Conservation (phyloP, 1,140 invertebrate species). For the Rhynchophorus ferrugineus region DNA sequence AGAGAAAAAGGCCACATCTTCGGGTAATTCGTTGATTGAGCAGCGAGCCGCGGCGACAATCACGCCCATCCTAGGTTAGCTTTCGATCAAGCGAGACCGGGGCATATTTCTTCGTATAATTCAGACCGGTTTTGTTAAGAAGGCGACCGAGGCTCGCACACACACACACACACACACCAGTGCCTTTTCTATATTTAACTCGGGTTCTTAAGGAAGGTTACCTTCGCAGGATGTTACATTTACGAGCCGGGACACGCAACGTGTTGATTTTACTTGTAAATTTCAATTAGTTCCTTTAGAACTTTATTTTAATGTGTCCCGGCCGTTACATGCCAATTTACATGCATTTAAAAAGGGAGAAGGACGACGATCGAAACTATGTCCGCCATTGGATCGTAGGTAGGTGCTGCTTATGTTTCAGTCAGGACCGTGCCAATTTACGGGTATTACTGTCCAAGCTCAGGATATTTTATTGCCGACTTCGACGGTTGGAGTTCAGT, state of each 20-base stretch:
- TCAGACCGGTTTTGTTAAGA: conserved; percentile 10
- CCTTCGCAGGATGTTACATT: conserved; percentile 6
- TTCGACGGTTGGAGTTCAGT: too few relatives aligned
- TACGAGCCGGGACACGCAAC: conserved; percentile 11
- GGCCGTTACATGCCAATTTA: background rate
- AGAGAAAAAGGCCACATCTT: background rate
- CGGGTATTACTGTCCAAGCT: too few relatives aligned
- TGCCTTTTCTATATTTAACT: conserved; percentile 12
- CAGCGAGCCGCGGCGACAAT: background rate
- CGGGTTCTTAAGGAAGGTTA: conserved; percentile 10
- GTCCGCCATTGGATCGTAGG: too few relatives aligned
- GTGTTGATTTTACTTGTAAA: conserved; percentile 23
- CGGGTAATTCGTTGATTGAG: background rate
- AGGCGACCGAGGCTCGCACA: background rate
- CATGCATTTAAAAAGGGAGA: background rate
- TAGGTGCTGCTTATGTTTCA: too few relatives aligned
- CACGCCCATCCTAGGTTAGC: background rate
- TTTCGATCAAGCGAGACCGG: background rate
- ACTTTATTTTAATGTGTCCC: conserved; percentile 5
- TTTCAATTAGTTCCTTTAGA: conserved; percentile 17
- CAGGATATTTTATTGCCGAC: too few relatives aligned
- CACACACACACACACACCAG: too few relatives aligned
- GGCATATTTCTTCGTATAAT: background rate
- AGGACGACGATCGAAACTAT: too few relatives aligned
- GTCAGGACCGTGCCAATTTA: too few relatives aligned